Conservation (phyloP, 1,140 invertebrate genomes). For the Dreissena rostriformis region DNA sequence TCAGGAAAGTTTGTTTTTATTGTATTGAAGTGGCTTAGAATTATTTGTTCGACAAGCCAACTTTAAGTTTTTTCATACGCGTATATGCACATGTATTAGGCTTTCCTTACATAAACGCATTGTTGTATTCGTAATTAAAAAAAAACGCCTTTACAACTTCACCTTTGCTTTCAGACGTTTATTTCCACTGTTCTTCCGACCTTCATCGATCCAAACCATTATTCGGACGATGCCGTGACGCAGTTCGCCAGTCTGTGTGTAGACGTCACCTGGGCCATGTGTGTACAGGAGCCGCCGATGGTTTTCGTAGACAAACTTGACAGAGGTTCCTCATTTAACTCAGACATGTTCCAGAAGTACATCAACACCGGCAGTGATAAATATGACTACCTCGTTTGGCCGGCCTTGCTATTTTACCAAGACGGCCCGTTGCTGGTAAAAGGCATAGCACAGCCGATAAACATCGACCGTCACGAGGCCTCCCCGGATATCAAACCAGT, state of each 20-base stretch:
- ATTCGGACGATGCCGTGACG: neutral
- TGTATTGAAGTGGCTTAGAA: too few relatives aligned
- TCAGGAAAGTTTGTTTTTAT: too few relatives aligned
- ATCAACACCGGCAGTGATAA: constrained; percentile 26
- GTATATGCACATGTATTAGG: too few relatives aligned
- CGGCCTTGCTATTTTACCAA: constrained; percentile 27
- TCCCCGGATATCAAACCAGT: neutral
- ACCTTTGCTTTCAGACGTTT: constrained; percentile 27
- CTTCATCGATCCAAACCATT: constrained; percentile 30
- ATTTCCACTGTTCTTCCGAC: constrained; percentile 37
- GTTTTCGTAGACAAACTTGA: constrained; percentile 40
- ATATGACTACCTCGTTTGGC: constrained; percentile 53
- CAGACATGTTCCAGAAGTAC: constrained; percentile 41
- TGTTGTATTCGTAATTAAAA: too few relatives aligned
- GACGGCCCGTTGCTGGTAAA: constrained; percentile 24
- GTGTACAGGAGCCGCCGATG: constrained; percentile 54
- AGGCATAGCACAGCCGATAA: constrained; percentile 47
- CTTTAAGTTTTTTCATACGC: too few relatives aligned
- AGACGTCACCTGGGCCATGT: constrained; percentile 48
- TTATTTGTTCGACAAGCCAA: too few relatives aligned
- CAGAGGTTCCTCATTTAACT: constrained; percentile 27
- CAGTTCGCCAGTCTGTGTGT: constrained; percentile 34
- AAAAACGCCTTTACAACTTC: too few relatives aligned
- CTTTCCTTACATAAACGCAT: too few relatives aligned
- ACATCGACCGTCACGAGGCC: neutral